A percentile compares a stretch with the other conserved stretches of the same genome.
phyloP scores from a whole-genome alignment of 2,113 vertebrate species.

The Dascyllus trimaculatus region DNA sequence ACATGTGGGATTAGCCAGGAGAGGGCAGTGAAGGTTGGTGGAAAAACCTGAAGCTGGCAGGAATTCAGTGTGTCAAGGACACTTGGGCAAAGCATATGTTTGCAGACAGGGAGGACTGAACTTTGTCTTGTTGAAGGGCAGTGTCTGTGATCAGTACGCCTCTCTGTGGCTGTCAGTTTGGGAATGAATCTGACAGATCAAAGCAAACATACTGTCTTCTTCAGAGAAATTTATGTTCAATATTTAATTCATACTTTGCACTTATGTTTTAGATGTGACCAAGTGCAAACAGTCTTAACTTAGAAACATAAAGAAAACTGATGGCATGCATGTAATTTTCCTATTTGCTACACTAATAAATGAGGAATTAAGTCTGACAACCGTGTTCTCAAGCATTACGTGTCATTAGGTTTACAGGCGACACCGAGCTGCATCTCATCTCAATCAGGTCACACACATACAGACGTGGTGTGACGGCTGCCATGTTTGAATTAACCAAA shows the following conservation, averaged over 20 bases:
- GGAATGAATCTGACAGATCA: neutral
- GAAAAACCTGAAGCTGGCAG: neutral
- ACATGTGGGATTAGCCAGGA: neutral
- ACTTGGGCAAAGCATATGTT: conserved; percentile 10
- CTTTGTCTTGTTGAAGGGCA: conserved; percentile 8
- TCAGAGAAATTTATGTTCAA: neutral
- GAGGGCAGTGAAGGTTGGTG: conserved; percentile 3
- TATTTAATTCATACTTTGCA: neutral
- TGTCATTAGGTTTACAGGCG: neutral
- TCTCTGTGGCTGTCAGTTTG: conserved; percentile 1
- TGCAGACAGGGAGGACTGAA: conserved; percentile 35
- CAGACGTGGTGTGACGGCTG: neutral
- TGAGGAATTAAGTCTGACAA: neutral
- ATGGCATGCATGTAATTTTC: neutral
- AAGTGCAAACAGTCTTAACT: neutral
- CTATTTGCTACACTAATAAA: neutral
- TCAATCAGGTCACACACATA: neutral
- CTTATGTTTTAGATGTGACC: neutral
- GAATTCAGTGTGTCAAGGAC: conserved; percentile 8
- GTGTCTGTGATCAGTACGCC: neutral
- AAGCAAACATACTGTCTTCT: neutral
- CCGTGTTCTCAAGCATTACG: neutral
- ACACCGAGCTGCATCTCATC: neutral
- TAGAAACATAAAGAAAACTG: neutral
- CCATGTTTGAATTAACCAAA: neutral